Evolutionary conservation across 2,113 vertebrate species (phyloP).

Genomic region (Ammodytes marinus): DNA sequence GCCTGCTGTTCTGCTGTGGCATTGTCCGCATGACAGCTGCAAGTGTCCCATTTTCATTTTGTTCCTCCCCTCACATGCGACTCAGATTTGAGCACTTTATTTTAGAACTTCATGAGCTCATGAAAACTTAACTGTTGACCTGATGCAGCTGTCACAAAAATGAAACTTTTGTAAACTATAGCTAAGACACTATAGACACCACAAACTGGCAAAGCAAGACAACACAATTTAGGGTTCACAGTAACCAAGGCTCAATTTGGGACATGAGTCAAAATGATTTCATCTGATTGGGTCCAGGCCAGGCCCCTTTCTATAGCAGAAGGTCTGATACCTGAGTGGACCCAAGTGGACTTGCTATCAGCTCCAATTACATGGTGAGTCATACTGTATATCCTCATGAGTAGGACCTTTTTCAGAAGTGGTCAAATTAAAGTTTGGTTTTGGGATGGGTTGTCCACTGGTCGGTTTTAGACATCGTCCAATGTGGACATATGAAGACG

Average conservation of each 20-base stretch:
- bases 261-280: background rate
- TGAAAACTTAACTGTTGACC: background rate
- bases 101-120: background rate
- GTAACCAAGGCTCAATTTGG: background rate
- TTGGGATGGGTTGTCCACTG: background rate
- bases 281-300: background rate
- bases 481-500: background rate
- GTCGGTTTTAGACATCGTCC: background rate
- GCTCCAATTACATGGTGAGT: background rate
- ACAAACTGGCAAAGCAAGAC: background rate
- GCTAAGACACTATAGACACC: background rate
- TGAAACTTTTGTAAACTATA: background rate
- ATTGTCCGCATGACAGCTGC: background rate
- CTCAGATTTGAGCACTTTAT: no score
- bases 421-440: background rate
- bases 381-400: background rate
- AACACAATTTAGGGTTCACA: background rate
- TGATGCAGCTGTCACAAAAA: background rate
- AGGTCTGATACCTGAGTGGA: background rate
- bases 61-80: background rate
- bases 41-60: conserved; percentile 14
- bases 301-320: background rate
- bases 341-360: background rate
- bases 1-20: background rate
- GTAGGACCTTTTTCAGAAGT: background rate